Evolutionary conservation across 2,888 invertebrate genomes (phyloP).

Genomic region (Brenthis hecate): DNA sequence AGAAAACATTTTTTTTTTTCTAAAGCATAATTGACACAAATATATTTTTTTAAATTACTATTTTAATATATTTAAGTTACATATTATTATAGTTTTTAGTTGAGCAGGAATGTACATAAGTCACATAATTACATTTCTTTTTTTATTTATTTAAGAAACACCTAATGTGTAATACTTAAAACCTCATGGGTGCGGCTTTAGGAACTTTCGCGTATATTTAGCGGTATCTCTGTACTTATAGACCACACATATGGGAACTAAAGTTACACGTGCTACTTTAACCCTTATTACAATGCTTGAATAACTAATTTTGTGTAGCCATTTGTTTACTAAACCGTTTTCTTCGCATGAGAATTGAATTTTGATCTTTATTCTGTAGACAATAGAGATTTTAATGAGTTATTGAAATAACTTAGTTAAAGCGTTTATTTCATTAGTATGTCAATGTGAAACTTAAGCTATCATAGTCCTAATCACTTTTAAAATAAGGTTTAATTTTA

Average conservation of each 20-base stretch:
- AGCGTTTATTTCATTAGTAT: too few species aligned
- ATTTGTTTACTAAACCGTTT: not conserved
- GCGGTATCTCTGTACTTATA: slow-evolving; percentile 31
- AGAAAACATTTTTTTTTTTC: too few species aligned
- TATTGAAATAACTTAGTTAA: too few species aligned
- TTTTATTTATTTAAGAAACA: slow-evolving; percentile 11
- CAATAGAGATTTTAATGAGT: not conserved
- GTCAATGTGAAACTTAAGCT: too few species aligned
- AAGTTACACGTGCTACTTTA: slow-evolving; percentile 18
- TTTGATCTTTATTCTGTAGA: not conserved
- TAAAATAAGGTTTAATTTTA: slow-evolving; percentile 22
- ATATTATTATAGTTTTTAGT: too few species aligned
- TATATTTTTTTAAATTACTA: too few species aligned
- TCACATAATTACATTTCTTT: not conserved
- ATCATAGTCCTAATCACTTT: not conserved
- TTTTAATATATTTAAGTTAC: too few species aligned
- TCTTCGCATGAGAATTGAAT: not conserved
- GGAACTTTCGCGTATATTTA: slow-evolving; percentile 48
- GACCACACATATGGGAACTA: slow-evolving; percentile 26
- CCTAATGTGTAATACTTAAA: slow-evolving; percentile 37
- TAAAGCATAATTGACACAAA: too few species aligned
- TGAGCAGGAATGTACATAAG: not conserved
- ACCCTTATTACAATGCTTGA: not conserved
- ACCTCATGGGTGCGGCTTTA: slow-evolving; percentile 43
- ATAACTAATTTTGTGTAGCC: not conserved